Percentiles rank a stretch among this genome's conserved stretches.
These are phyloP conservation scores for Lates calcarifer DNA, from an alignment of 2,113 vertebrate species.

Conservation along the genomic window DNA sequence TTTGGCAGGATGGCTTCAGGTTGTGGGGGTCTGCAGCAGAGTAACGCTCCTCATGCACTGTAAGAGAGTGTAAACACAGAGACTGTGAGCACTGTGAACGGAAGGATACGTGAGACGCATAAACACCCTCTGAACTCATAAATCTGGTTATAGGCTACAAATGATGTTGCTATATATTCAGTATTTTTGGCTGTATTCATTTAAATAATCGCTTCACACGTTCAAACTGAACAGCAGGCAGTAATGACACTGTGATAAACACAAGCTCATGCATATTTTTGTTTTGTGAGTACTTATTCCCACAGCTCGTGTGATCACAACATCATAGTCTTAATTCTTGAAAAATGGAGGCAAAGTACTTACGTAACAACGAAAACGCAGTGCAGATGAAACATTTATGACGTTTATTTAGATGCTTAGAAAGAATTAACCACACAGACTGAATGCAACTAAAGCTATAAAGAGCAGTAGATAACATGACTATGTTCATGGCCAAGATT, in stretches of 20 bases:
- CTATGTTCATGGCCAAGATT: neutral
- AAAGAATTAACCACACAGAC: neutral
- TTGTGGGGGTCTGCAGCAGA: constrained; percentile 62
- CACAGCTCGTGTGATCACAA: constrained; percentile 4
- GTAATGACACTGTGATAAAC: neutral
- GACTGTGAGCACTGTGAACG: neutral
- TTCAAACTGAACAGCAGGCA: too few relatives aligned
- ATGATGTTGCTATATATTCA: neutral
- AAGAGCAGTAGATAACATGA: neutral
- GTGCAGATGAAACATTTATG: neutral
- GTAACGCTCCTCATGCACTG: constrained; percentile 80
- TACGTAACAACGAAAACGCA: neutral
- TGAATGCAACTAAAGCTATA: neutral
- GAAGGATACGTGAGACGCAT: neutral
- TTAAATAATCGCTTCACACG: neutral
- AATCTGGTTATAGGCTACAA: neutral
- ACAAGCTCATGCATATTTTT: neutral
- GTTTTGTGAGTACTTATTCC: neutral
- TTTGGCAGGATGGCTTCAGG: constrained; percentile 67
- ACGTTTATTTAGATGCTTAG: neutral
- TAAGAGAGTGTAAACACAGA: constrained; percentile 34
- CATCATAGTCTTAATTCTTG: neutral
- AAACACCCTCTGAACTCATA: neutral
- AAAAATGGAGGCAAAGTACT: neutral
- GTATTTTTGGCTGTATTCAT: neutral